phyloP scores from a whole-genome alignment of 37 sponge, comb jelly and placozoan species.

The Oscarella lobularis region DNA sequence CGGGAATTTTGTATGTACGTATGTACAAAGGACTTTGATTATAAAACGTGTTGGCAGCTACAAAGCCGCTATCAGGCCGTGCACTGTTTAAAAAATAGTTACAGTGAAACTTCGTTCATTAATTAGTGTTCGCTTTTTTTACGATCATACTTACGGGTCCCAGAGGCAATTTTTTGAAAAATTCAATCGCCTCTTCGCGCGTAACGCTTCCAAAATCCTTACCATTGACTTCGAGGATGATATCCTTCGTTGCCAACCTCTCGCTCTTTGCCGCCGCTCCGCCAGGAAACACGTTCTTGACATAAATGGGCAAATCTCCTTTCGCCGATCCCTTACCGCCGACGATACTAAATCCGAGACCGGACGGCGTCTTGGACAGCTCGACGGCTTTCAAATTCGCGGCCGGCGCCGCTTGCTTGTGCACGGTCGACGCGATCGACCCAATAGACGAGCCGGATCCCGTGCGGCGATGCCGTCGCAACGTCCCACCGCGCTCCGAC shows the following conservation, averaged over 20 bases:
- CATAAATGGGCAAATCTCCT: slow-evolving; percentile 30
- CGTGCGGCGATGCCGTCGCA: slow-evolving; percentile 7
- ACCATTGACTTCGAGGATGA: slow-evolving; percentile 50
- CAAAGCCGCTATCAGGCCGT: no score
- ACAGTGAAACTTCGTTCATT: no score
- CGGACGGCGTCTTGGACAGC: slow-evolving; percentile 54
- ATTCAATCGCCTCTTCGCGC: slow-evolving; percentile 30
- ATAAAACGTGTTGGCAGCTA: no score
- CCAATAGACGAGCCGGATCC: slow-evolving; percentile 6
- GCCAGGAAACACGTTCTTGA: slow-evolving; percentile 49
- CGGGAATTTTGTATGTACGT: no score
- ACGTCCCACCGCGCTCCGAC: slow-evolving; percentile 5
- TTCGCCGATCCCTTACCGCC: slow-evolving; percentile 27
- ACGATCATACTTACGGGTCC: slow-evolving; percentile 48
- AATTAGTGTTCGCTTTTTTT: slow-evolving; percentile 5
- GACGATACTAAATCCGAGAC: slow-evolving; percentile 51
- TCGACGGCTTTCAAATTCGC: slow-evolving; percentile 35
- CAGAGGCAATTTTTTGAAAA: slow-evolving; percentile 36
- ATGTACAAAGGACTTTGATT: no score
- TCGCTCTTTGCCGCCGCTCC: slow-evolving; percentile 64
- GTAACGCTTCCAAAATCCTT: slow-evolving; percentile 29
- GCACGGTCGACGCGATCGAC: neutral
- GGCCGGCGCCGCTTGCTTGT: slow-evolving; percentile 10
- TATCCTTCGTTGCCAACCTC: slow-evolving; percentile 37
- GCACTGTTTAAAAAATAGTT: no score